These are phyloP conservation scores for Coelinius sp. DNA, from an alignment of 2,888 invertebrate species.

Conservation along the genomic window DNA sequence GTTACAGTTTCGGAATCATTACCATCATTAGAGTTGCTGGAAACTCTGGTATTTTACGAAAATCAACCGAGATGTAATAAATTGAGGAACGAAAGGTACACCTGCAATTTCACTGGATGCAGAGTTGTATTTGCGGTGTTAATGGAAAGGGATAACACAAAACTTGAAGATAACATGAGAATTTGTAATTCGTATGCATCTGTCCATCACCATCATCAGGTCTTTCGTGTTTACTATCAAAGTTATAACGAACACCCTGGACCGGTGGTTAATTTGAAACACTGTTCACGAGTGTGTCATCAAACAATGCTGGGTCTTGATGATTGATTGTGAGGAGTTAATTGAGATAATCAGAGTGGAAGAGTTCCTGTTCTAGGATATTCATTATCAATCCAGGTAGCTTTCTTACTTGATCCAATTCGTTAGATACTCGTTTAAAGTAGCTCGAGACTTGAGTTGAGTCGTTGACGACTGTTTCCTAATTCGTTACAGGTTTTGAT, in stretches of 20 bases:
- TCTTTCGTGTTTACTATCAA: constrained; percentile 14
- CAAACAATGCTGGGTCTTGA: background rate
- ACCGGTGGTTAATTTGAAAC: constrained; percentile 4
- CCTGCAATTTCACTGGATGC: background rate
- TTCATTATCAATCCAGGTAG: too few species aligned
- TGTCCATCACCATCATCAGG: constrained; percentile 23
- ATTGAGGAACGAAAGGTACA: background rate
- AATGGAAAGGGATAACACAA: background rate
- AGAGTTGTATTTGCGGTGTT: background rate
- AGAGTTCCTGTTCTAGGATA: too few species aligned
- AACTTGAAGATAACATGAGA: background rate
- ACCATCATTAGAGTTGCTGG: too few species aligned
- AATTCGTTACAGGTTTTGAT: too few species aligned
- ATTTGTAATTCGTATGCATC: constrained; percentile 18
- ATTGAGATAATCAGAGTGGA: background rate
- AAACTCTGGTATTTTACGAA: background rate
- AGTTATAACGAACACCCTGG: constrained; percentile 20
- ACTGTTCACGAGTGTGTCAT: background rate
- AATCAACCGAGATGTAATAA: background rate
- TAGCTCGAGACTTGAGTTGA: too few species aligned
- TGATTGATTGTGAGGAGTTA: background rate
- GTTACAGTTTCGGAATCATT: background rate
- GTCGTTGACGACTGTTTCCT: too few species aligned
- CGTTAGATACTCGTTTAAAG: too few species aligned
- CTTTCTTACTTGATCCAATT: too few species aligned